phyloP scores from a whole-genome alignment of 1,140 invertebrate genomes.

The Cotesia vestalis region DNA sequence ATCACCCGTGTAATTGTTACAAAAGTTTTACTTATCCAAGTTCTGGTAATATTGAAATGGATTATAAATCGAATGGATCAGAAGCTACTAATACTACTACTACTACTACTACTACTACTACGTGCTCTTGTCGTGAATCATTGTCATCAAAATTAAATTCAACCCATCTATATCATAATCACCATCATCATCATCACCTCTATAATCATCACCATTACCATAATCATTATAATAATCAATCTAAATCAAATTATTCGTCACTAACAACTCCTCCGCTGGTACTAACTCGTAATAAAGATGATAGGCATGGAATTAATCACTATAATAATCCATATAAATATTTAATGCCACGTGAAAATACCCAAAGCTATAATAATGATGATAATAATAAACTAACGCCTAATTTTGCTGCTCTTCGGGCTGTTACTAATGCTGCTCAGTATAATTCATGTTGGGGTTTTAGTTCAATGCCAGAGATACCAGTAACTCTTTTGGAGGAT shows the following conservation, averaged over 20 bases:
- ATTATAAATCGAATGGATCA: neutral
- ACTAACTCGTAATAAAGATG: conserved; percentile 44
- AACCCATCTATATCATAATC: neutral
- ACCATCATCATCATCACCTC: too few species aligned
- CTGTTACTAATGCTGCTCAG: conserved; percentile 47
- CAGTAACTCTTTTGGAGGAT: conserved; percentile 57
- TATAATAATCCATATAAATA: conserved; percentile 27
- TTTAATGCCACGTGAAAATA: conserved; percentile 46
- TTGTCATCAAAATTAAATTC: neutral
- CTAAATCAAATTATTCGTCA: conserved; percentile 20
- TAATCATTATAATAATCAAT: neutral
- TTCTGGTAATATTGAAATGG: conserved; percentile 6
- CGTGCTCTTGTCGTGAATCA: conserved; percentile 16
- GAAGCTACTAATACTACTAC: too few species aligned
- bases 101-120: too few species aligned
- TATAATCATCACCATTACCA: too few species aligned
- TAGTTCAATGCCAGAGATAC: conserved; percentile 61
- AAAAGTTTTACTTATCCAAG: conserved; percentile 22
- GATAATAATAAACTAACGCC: conserved; percentile 36
- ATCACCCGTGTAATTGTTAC: conserved; percentile 42
- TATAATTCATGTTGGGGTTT: conserved; percentile 63
- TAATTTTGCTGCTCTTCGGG: conserved; percentile 41
- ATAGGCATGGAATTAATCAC: conserved; percentile 36
- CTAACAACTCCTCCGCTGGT: conserved; percentile 37
- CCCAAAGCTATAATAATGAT: conserved; percentile 33